Percentiles rank a stretch among this genome's conserved stretches.
Evolutionary conservation across 1,140 invertebrate species (phyloP).

Genomic region (Apis mellifera): DNA sequence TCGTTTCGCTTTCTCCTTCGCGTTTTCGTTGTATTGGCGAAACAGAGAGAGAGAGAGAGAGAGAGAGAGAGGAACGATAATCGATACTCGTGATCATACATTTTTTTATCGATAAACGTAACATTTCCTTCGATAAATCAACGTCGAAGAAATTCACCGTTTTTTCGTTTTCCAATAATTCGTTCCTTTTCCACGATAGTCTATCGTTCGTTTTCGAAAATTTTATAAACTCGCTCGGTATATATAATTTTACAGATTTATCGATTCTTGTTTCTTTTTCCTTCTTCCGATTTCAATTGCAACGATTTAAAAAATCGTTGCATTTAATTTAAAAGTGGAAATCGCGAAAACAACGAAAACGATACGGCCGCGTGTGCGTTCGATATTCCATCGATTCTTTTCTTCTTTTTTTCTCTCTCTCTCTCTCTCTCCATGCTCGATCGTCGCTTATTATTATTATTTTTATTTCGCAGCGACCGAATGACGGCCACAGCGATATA

Average conservation of each 20-base stretch:
- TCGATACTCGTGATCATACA: no score
- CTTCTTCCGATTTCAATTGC: no score
- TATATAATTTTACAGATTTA: background rate
- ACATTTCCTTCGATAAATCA: background rate
- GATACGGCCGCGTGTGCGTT: background rate
- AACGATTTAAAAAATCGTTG: background rate
- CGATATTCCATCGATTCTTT: background rate
- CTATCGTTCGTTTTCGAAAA: background rate
- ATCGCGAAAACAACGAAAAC: background rate
- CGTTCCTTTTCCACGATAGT: background rate
- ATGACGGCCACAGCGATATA: slow-evolving; percentile 54
- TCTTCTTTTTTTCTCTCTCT: background rate
- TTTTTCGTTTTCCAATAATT: background rate
- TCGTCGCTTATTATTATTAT: slow-evolving; percentile 51
- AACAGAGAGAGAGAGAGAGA: no score
- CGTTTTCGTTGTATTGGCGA: no score
- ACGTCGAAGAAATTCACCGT: background rate
- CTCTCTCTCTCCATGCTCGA: background rate
- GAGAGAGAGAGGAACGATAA: background rate
- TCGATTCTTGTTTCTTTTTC: background rate
- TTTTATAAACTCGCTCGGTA: background rate
- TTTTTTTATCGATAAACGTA: slow-evolving; percentile 7
- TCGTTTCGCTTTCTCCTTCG: no score
- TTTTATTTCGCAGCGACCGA: slow-evolving; percentile 36
- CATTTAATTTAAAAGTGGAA: background rate